Conservation (phyloP, 2,797 vertebrate genomes). For the Dallia pectoralis region DNA sequence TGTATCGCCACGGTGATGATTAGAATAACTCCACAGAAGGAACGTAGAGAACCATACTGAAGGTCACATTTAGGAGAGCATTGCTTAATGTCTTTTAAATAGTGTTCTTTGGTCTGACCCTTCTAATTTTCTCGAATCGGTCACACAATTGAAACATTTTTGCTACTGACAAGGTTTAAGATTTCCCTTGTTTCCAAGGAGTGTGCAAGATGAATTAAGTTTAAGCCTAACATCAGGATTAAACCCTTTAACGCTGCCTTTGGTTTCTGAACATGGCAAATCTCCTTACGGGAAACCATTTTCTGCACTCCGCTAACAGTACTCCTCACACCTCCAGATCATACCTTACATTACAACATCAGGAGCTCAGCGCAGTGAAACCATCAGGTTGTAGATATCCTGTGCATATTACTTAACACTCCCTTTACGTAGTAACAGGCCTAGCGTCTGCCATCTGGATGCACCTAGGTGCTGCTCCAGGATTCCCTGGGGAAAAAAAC, state of each 20-base stretch:
- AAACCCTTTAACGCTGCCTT: neutral
- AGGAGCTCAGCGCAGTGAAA: neutral
- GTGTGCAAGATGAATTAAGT: neutral
- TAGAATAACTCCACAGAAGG: neutral
- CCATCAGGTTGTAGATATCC: neutral
- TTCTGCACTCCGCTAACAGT: neutral
- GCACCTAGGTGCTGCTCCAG: neutral
- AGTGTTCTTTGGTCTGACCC: neutral
- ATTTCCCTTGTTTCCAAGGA: neutral
- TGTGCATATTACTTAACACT: neutral
- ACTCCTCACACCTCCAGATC: neutral
- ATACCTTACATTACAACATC: neutral
- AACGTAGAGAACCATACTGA: too few species aligned
- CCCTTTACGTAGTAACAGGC: neutral
- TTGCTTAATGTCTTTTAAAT: neutral
- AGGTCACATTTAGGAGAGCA: too few species aligned
- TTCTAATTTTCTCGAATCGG: neutral
- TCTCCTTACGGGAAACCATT: neutral
- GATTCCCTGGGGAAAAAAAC: neutral
- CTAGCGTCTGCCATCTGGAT: neutral
- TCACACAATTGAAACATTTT: neutral
- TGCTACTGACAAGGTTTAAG: neutral
- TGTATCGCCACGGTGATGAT: neutral
- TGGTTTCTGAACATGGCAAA: neutral
- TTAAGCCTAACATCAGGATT: neutral